Evolutionary conservation across 2,113 vertebrate genomes (phyloP).

Genomic region (Parus major): DNA sequence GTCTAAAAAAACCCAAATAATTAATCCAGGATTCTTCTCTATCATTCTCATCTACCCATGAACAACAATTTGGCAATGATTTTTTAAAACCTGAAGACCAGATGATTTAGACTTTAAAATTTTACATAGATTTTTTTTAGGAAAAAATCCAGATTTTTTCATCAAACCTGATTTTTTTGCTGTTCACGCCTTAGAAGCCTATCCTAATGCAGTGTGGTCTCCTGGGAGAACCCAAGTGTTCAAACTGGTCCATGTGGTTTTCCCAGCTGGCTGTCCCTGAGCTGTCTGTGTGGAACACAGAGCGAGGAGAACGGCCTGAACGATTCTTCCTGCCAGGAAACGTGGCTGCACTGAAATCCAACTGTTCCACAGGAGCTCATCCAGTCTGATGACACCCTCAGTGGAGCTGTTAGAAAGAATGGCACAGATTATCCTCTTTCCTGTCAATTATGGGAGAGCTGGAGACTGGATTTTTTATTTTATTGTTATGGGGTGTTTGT

Average conservation of each 20-base stretch:
- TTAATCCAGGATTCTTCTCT: not conserved
- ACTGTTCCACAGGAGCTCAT: not conserved
- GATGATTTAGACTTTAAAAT: not conserved
- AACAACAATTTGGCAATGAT: not conserved
- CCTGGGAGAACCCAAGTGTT: not conserved
- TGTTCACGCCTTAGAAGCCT: not conserved
- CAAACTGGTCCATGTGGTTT: not conserved
- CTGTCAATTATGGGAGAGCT: not conserved
- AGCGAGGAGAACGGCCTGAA: not conserved
- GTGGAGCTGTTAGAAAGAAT: not conserved
- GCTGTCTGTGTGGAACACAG: rapidly evolving
- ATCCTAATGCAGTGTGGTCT: rapidly evolving
- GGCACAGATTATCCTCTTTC: not conserved
- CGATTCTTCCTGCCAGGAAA: not conserved
- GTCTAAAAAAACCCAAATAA: not conserved
- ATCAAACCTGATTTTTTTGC: not conserved
- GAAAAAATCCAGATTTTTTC: not conserved
- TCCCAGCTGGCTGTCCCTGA: not conserved
- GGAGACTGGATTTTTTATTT: not conserved
- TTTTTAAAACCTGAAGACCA: not conserved
- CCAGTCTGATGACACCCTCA: not conserved
- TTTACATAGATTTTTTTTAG: not conserved
- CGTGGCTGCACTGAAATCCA: not conserved
- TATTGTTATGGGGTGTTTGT: not conserved
- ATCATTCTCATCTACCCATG: not conserved